Percentiles rank a stretch among this genome's conserved stretches.
Conservation (phyloP, 2,888 invertebrate genomes). For the Incurvaria masculella region DNA sequence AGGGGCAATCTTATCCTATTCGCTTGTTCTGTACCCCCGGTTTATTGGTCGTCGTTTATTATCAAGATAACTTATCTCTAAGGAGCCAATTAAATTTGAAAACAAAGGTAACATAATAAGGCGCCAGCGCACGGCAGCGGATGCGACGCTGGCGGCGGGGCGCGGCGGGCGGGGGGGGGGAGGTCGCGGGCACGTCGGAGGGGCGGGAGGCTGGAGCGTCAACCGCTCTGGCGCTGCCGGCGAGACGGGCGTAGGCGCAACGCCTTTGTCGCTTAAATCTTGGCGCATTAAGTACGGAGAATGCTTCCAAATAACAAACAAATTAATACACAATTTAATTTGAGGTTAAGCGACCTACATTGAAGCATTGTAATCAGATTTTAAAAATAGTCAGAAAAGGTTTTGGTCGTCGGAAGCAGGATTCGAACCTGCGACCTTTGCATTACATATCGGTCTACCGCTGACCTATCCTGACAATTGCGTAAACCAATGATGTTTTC, state of each 20-base stretch:
- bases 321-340: too few species aligned
- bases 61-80: conserved; percentile 55
- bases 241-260: conserved; percentile 41
- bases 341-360: too few species aligned
- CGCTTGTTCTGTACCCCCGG: conserved; percentile 44
- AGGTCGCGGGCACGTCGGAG: conserved; percentile 32
- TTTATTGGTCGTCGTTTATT: conserved; percentile 56
- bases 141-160: conserved; percentile 15
- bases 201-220: too few species aligned
- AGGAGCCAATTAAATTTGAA: conserved; percentile 57
- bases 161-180: conserved; percentile 21
- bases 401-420: too few species aligned
- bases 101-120: conserved; percentile 57
- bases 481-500: too few species aligned
- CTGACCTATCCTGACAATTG: too few species aligned
- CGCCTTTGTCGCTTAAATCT: conserved; percentile 36
- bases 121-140: conserved; percentile 38
- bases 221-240: conserved; percentile 14
- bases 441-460: too few species aligned
- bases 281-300: conserved; percentile 22
- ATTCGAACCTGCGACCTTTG: too few species aligned
- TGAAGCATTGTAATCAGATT: too few species aligned
- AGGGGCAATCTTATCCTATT: conserved; percentile 40
- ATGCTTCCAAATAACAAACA: conserved; percentile 22
- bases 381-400: too few species aligned